Base-by-base conservation (phyloP, 2,888 invertebrate species). In the Sesia bembeciformis region DNA sequence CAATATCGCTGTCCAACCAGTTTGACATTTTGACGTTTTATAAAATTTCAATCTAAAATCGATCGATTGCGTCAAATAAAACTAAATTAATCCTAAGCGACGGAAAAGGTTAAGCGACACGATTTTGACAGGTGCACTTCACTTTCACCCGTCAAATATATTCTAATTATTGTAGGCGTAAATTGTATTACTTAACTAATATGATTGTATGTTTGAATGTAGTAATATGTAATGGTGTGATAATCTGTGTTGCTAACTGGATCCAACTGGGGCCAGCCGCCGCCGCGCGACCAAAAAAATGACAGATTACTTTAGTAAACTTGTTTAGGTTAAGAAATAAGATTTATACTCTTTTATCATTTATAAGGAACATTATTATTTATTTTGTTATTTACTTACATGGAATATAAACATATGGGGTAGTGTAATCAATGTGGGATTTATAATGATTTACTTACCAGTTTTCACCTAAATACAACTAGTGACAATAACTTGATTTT, bases 111-210 rank as follows among this genome's bases (percentile, higher is more conserved):
- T 54, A 60, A 53, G 57, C 61, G 57, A 53, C 59, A 56, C 52
- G 57, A 46, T 61, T 61, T 54, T 64, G 66, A 67, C 63, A 50
- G 23, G 46, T 46, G 50, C 39, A 50, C 39, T 68, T 69, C 67
- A 74, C 83, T 83, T 83, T 83, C 81, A 74, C 82, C 63, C 62
- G 66, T 77, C 78, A 76, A 67, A 65, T 61, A 60, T 62, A 52
- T 51, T 66, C 64, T 68, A 70, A 76, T 74, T 74, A 75, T 62
- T 60, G 72, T 69, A 64, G 74, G 74, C 68, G 72, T 70, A 70
- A 71, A 70, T 60, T 62, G 40, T 52, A 40, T 52, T 52, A 40
- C 52, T 52, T 40, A 40, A 52, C 40, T 38, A 50, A 50, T 50
- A 50, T 23, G 7, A 38, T 38, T 6, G 51, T 52, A n/a, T 40